A percentile compares a stretch with the other conserved stretches of the same genome.
Conservation (phyloP, 2,113 vertebrate species). For the Petrocephalus zakoni region DNA sequence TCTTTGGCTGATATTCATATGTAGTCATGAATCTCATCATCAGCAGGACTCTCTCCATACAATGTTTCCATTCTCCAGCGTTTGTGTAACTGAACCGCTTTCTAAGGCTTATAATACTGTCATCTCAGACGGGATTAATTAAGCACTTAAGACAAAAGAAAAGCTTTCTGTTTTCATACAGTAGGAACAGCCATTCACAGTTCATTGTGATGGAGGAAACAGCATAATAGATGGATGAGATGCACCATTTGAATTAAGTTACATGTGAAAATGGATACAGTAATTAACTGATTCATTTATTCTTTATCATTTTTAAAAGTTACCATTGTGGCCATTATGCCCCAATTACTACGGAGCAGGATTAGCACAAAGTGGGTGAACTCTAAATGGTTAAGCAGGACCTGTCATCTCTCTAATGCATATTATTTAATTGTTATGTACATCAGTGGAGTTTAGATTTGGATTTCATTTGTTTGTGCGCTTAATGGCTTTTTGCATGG, state of each 20-base stretch:
- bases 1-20: background rate
- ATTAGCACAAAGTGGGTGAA: constrained; percentile 62
- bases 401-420: constrained; percentile 99
- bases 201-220: background rate
- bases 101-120: background rate
- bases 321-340: constrained; percentile 63
- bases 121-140: background rate
- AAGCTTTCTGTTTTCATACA: background rate
- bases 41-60: background rate
- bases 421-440: constrained; percentile 99
- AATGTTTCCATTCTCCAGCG: background rate
- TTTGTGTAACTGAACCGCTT: background rate
- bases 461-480: constrained; percentile 99
- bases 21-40: background rate
- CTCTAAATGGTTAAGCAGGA: constrained; percentile 92
- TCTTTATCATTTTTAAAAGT: constrained; percentile 21
- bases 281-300: background rate
- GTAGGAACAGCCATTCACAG: background rate
- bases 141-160: background rate
- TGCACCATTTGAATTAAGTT: background rate
- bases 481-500: constrained; percentile 81
- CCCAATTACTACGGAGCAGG: constrained; percentile 66
- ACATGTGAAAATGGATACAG: background rate
- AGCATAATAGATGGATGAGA: background rate
- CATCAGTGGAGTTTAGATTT: constrained; percentile 99